Conservation (phyloP, 2,113 vertebrate species). For the Tychaedon coryphoeus region DNA sequence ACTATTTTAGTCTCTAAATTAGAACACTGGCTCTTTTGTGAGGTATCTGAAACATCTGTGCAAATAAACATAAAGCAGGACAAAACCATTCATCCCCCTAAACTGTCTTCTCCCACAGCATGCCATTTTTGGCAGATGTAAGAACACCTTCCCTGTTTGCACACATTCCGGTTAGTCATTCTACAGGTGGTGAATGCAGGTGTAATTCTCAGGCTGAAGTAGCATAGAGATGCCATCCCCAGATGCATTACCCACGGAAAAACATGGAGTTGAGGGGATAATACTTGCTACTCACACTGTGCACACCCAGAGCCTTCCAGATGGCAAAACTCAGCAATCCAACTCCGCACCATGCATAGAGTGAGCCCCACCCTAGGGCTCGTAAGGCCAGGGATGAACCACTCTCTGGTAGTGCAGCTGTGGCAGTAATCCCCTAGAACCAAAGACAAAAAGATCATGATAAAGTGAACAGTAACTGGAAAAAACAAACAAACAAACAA, state of each 20-base stretch:
- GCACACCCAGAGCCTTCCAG: slow-evolving; percentile 88
- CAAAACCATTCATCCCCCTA: not conserved
- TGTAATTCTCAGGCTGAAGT: not conserved
- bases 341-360: slow-evolving; percentile 89
- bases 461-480: not conserved
- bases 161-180: not conserved
- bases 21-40: not conserved
- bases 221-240: not conserved
- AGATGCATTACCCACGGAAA: not conserved
- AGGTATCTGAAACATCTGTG: slow-evolving; percentile 6
- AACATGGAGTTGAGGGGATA: not conserved
- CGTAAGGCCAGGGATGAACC: slow-evolving; percentile 86
- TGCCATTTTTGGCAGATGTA: not conserved
- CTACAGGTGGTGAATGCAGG: not conserved
- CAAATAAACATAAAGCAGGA: not conserved
- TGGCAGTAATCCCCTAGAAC: slow-evolving; percentile 79
- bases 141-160: not conserved
- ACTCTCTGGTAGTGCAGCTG: slow-evolving; percentile 80
- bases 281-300: slow-evolving; percentile 79
- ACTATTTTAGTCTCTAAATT: not conserved
- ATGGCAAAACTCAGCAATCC: slow-evolving; percentile 82
- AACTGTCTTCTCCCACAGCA: not conserved
- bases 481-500: not conserved
- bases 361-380: slow-evolving; percentile 90
- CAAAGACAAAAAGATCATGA: not conserved